Conservation (phyloP, 2,888 invertebrate genomes). For the Acrocyrtus sp. region DNA sequence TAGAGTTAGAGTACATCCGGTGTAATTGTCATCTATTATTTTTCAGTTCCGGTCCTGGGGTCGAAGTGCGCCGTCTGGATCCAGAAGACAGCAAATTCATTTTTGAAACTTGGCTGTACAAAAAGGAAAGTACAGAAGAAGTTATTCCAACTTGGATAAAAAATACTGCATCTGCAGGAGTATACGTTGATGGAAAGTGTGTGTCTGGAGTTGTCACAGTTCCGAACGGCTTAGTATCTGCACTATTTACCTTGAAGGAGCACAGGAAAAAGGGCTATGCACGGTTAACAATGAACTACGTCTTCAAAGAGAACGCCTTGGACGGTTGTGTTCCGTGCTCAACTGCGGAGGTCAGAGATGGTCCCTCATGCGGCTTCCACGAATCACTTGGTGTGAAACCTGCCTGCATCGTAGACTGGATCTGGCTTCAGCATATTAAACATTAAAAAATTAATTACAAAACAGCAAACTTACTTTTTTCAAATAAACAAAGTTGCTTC, state of each 20-base stretch:
- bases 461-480: too few relatives aligned
- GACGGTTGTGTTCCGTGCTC: conserved; percentile 30
- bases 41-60: not conserved
- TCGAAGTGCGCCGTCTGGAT: conserved; percentile 5
- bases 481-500: too few relatives aligned
- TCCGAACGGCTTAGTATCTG: conserved; percentile 12
- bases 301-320: conserved; percentile 19
- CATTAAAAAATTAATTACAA: too few relatives aligned
- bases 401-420: too few relatives aligned
- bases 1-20: too few relatives aligned
- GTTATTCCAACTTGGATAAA: not conserved
- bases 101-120: conserved; percentile 16
- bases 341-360: conserved; percentile 16
- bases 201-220: conserved; percentile 13
- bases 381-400: conserved; percentile 17
- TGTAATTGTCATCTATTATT: too few relatives aligned
- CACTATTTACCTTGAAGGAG: conserved; percentile 17
- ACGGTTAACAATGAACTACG: conserved; percentile 14
- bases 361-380: conserved; percentile 12
- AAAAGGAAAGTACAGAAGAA: not conserved
- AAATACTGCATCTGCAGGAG: conserved; percentile 16
- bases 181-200: conserved; percentile 18
- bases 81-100: conserved; percentile 15
- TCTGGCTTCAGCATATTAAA: too few relatives aligned
- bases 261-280: conserved; percentile 25